phyloP scores from a whole-genome alignment of 2,888 invertebrate genomes.

The Muschampia plurimacula region DNA sequence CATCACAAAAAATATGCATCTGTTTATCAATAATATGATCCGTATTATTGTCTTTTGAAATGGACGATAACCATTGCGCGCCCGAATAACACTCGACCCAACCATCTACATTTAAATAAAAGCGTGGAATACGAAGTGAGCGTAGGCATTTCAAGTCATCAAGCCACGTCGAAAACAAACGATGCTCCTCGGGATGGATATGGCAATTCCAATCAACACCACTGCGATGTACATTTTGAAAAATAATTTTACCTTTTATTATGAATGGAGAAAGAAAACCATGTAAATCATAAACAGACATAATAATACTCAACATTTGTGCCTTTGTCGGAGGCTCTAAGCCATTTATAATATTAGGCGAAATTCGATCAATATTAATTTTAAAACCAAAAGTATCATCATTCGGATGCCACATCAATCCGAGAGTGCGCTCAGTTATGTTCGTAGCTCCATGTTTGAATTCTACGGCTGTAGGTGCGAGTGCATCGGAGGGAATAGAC shows the following conservation, averaged over 20 bases:
- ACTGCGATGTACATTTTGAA: slow-evolving; percentile 44
- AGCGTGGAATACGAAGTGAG: slow-evolving; percentile 5
- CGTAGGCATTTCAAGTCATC: neutral
- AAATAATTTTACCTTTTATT: slow-evolving; percentile 43
- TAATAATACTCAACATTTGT: slow-evolving; percentile 42
- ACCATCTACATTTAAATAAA: neutral
- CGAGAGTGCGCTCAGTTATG: slow-evolving; percentile 41
- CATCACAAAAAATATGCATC: slow-evolving; percentile 51
- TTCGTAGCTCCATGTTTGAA: slow-evolving; percentile 40
- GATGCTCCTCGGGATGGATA: slow-evolving; percentile 38
- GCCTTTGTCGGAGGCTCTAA: slow-evolving; percentile 39
- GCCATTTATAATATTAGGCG: slow-evolving; percentile 31
- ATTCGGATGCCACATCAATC: slow-evolving; percentile 43
- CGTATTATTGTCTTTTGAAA: neutral
- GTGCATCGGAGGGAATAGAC: slow-evolving; percentile 36
- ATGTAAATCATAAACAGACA: slow-evolving; percentile 41
- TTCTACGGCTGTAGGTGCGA: slow-evolving; percentile 38
- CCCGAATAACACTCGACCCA: neutral
- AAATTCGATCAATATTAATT: slow-evolving; percentile 28
- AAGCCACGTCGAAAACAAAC: slow-evolving; percentile 1
- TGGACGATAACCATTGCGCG: neutral
- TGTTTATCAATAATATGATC: slow-evolving; percentile 14
- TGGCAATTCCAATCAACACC: slow-evolving; percentile 42
- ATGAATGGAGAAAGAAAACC: slow-evolving; percentile 42
- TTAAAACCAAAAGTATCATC: slow-evolving; percentile 42